phyloP scores from a whole-genome alignment of 1,140 invertebrate species.

The Dermatophagoides farinae region DNA sequence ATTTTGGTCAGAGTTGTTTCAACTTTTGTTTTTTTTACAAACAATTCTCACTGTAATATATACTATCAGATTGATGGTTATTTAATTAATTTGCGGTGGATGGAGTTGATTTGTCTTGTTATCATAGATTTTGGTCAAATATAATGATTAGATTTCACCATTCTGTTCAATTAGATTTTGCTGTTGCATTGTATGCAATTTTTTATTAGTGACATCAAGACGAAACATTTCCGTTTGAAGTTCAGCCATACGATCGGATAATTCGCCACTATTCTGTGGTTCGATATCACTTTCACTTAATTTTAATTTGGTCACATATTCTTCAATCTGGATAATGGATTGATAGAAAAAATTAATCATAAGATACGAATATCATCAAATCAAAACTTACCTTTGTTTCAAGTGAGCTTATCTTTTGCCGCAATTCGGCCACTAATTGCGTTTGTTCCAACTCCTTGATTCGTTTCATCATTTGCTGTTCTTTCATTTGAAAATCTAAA shows the following conservation, averaged over 20 bases:
- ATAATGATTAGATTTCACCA: neutral
- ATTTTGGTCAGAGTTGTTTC: too few relatives aligned
- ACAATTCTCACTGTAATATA: too few relatives aligned
- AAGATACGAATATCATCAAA: neutral
- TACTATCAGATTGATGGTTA: too few relatives aligned
- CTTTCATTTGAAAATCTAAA: conserved; percentile 60
- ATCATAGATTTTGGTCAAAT: neutral
- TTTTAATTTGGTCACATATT: conserved; percentile 69
- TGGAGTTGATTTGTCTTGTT: too few relatives aligned
- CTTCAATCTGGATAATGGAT: conserved; percentile 48
- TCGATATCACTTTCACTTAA: conserved; percentile 55
- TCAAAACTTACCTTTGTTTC: conserved; percentile 54
- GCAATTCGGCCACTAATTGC: conserved; percentile 78
- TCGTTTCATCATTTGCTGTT: conserved; percentile 77
- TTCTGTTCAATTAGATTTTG: neutral
- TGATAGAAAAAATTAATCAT: conserved; percentile 18
- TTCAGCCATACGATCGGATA: conserved; percentile 73
- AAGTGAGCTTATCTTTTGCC: conserved; percentile 75
- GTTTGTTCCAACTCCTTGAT: conserved; percentile 84
- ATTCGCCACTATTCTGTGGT: conserved; percentile 45
- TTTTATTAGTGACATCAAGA: conserved; percentile 11
- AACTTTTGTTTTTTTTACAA: too few relatives aligned
- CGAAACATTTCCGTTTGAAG: conserved; percentile 61
- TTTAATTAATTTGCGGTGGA: too few relatives aligned
- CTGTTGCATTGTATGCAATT: conserved; percentile 12